Conservation (phyloP, 2,797 vertebrate genomes). For the Microctenopoma steveboyesi region DNA sequence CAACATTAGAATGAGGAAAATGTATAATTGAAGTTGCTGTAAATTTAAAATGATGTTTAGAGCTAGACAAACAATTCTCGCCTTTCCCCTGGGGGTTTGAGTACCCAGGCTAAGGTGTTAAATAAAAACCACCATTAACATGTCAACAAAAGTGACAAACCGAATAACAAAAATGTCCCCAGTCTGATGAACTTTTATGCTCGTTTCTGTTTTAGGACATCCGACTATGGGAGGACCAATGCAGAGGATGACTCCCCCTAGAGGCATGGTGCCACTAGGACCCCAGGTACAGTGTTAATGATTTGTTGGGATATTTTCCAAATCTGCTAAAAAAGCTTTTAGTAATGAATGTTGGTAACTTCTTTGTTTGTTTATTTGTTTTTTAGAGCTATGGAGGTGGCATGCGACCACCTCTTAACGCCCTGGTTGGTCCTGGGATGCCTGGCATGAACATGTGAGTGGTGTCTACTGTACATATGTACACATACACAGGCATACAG, state of each 20-base stretch:
- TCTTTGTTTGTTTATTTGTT: conserved; percentile 73
- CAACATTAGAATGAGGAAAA: conserved; percentile 3
- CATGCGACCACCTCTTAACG: conserved; percentile 98
- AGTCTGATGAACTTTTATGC: background rate
- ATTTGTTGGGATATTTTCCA: background rate
- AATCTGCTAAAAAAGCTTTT: background rate
- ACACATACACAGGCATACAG: background rate
- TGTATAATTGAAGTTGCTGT: background rate
- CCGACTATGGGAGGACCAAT: conserved; percentile 97
- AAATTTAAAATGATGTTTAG: background rate
- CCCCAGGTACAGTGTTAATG: conserved; percentile 87
- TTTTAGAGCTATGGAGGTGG: conserved; percentile 96
- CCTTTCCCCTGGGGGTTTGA: conserved; percentile 6
- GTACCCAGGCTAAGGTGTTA: conserved; percentile 7
- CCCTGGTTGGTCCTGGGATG: conserved; percentile 96
- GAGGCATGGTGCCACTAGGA: conserved; percentile 97
- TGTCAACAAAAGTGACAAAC: background rate
- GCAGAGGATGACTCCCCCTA: conserved; percentile 97
- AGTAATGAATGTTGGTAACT: background rate
- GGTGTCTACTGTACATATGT: background rate
- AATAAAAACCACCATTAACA: conserved; percentile 1
- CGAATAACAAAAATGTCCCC: background rate
- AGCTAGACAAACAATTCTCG: background rate
- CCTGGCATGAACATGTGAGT: conserved; percentile 99
- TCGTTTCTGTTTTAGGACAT: conserved; percentile 86